phyloP scores from a whole-genome alignment of 2,888 invertebrate species.

The Steinernema hermaphroditum region DNA sequence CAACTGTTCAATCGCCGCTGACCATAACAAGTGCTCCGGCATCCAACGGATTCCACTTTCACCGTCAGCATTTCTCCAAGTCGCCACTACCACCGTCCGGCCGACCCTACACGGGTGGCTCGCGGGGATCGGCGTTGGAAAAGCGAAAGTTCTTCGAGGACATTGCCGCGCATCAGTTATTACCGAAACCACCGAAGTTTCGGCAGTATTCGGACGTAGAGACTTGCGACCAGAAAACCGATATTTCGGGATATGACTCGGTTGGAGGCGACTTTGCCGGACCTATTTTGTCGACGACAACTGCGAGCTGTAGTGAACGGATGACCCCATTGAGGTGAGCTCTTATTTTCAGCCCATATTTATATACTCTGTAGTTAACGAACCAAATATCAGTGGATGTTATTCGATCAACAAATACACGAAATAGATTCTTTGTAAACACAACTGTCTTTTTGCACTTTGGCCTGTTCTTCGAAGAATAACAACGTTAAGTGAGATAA shows the following conservation, averaged over 20 bases:
- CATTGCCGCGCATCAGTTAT: constrained; percentile 29
- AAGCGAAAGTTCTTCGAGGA: constrained; percentile 35
- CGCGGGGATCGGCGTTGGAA: constrained; percentile 35
- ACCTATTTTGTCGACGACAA: neutral
- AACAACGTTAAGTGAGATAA: no score
- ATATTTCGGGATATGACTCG: constrained; percentile 36
- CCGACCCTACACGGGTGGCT: constrained; percentile 35
- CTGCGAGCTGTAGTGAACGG: constrained; percentile 30
- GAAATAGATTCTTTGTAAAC: neutral
- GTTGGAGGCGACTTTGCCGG: constrained; percentile 35
- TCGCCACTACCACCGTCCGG: constrained; percentile 19
- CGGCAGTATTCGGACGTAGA: constrained; percentile 1
- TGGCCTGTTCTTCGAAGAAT: no score
- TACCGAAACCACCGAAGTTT: constrained; percentile 27
- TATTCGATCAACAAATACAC: neutral
- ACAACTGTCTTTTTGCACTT: no score
- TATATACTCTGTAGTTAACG: neutral
- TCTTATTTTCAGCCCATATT: no score
- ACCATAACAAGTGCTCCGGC: constrained; percentile 17
- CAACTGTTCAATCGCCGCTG: constrained; percentile 4
- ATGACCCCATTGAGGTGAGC: constrained; percentile 34
- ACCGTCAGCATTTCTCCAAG: neutral
- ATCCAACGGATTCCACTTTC: constrained; percentile 8
- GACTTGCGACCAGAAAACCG: constrained; percentile 18
- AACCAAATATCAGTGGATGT: neutral